Evolutionary conservation across 2,797 vertebrate species (phyloP).

Genomic region (Paramormyrops hopkinsi): DNA sequence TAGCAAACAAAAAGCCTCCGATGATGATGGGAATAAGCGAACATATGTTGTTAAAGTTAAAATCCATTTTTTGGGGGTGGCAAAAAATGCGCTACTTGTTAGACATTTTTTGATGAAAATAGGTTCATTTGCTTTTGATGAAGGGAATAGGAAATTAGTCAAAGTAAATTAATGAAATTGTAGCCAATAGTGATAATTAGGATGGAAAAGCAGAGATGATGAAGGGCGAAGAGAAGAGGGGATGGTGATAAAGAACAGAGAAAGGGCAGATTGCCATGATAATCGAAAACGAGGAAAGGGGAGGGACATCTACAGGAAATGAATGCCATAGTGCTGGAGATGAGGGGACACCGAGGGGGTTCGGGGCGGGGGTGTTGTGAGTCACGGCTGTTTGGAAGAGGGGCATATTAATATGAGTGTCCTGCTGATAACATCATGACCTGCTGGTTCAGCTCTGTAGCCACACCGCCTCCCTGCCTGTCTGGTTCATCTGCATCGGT

Average conservation of each 20-base stretch:
- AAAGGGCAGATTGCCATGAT: neutral
- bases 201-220: neutral
- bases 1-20: conserved; percentile 23
- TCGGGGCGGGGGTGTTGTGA: neutral
- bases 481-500: neutral
- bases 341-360: neutral
- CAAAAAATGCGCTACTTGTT: neutral
- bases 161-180: neutral
- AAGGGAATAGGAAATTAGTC: neutral
- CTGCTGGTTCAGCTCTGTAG: conserved; percentile 40
- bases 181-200: neutral
- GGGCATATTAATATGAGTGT: conserved; percentile 26
- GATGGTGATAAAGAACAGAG: neutral
- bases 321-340: neutral
- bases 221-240: neutral
- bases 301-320: neutral
- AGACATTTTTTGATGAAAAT: conserved; percentile 6
- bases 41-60: neutral
- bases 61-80: conserved; percentile 10
- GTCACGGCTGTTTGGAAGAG: neutral
- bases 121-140: neutral
- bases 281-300: neutral
- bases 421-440: conserved; percentile 48
- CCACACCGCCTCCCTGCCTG: conserved; percentile 41
- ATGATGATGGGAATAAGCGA: conserved; percentile 14